Evolutionary conservation across 2,888 invertebrate genomes (phyloP).

Genomic region (Hydropsyche betteni): DNA sequence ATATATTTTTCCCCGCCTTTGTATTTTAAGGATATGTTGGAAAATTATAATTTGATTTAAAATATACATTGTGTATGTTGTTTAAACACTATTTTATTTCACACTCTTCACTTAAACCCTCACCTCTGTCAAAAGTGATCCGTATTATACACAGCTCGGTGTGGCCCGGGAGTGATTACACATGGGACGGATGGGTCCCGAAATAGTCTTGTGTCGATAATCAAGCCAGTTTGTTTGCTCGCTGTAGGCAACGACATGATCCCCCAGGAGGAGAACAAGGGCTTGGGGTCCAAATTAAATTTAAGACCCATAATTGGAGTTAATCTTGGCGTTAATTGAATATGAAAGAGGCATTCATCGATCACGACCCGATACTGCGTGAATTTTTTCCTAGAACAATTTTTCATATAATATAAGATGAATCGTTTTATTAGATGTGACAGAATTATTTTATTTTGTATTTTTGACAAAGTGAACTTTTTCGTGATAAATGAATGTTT

Average conservation of each 20-base stretch:
- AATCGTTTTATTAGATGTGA: too few species aligned
- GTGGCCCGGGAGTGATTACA: too few species aligned
- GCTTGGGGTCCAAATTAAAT: not conserved
- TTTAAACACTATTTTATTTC: conserved; percentile 41
- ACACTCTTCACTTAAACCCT: not conserved
- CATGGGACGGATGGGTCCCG: not conserved
- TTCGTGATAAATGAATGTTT: too few species aligned
- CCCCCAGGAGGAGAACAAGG: not conserved
- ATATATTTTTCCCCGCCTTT: conserved; percentile 48
- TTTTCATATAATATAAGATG: too few species aligned
- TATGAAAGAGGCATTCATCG: not conserved
- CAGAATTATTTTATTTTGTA: too few species aligned
- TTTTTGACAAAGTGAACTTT: too few species aligned
- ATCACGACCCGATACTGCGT: too few species aligned
- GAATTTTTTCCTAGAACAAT: too few species aligned
- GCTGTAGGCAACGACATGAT: not conserved
- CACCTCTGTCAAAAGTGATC: not conserved
- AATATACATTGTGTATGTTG: conserved; percentile 52
- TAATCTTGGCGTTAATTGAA: conserved; percentile 27
- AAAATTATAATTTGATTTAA: conserved; percentile 51
- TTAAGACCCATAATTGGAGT: conserved; percentile 19
- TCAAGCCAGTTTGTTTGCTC: too few species aligned
- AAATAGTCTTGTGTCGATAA: conserved; percentile 1
- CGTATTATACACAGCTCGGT: too few species aligned
- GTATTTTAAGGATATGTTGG: conserved; percentile 51